phyloP scores from a whole-genome alignment of 1,140 invertebrate species.

The Sycophaga agraensis region DNA sequence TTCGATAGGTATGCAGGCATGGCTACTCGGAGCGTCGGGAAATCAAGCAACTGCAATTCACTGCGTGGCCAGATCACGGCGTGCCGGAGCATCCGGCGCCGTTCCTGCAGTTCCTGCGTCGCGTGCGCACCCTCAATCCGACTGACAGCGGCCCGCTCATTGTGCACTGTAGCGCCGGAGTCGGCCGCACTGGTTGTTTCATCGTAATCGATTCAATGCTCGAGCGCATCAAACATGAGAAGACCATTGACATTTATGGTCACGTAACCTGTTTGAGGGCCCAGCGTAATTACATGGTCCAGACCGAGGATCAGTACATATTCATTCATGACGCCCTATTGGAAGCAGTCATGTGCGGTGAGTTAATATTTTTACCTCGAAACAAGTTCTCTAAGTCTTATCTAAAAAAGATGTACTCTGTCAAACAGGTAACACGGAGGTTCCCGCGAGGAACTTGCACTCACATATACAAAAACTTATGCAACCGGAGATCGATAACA shows the following conservation, averaged over 20 bases:
- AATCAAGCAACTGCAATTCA: constrained; percentile 98
- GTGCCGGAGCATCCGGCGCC: constrained; percentile 98
- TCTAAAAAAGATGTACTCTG: neutral
- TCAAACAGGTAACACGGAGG: constrained; percentile 77
- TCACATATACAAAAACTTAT: constrained; percentile 92
- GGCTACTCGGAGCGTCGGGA: constrained; percentile 82
- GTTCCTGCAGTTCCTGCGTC: constrained; percentile 93
- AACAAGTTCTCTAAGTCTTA: too few species aligned
- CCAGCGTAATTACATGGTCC: constrained; percentile 96
- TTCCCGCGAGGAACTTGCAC: constrained; percentile 88
- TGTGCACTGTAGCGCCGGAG: constrained; percentile 97
- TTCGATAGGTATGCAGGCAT: constrained; percentile 62
- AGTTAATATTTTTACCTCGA: too few species aligned
- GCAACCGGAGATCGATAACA: constrained; percentile 78
- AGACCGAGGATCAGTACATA: constrained; percentile 99
- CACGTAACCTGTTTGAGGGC: constrained; percentile 96
- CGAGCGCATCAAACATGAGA: constrained; percentile 91
- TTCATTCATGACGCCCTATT: constrained; percentile 97
- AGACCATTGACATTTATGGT: constrained; percentile 97
- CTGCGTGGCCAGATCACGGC: constrained; percentile 99
- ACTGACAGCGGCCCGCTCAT: constrained; percentile 90
- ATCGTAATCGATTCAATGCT: constrained; percentile 98
- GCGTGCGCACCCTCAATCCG: constrained; percentile 88
- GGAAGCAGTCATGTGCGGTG: constrained; percentile 92
- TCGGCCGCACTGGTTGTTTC: constrained; percentile 97